phyloP scores from a whole-genome alignment of 1,140 invertebrate species.

The Drosophila leontia region DNA sequence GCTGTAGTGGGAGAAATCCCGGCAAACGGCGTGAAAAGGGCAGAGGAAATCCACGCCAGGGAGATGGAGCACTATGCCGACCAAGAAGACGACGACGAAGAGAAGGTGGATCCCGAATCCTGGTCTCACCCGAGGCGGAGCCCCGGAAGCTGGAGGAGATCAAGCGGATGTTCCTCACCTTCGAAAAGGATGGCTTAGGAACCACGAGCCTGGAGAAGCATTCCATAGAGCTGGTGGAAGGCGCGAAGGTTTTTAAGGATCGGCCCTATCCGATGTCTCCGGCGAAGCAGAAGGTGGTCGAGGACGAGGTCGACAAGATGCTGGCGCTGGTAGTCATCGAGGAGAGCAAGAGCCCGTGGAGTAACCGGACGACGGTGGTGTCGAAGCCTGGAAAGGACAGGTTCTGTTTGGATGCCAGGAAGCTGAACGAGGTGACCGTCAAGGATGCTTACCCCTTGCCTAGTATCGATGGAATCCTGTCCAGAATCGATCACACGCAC shows the following conservation, averaged over 20 bases:
- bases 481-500: no score
- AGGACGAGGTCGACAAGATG: background rate
- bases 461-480: no score
- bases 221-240: background rate
- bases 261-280: conserved; percentile 1
- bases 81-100: background rate
- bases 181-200: background rate
- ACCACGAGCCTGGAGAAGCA: background rate
- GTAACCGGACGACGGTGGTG: no score
- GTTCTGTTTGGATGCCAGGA: no score
- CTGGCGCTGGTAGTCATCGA: background rate
- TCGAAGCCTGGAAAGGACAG: no score
- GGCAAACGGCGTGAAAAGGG: no score
- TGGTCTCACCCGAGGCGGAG: background rate
- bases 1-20: no score
- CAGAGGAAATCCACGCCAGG: no score
- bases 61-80: background rate
- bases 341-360: no score
- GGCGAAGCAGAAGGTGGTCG: background rate
- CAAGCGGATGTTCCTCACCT: background rate
- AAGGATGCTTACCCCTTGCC: no score
- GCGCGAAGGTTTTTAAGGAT: background rate
- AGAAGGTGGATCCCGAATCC: background rate
- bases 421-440: no score
- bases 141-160: background rate